Base-by-base conservation (phyloP, 2,113 vertebrate species). In the Dasyornis broadbenti region DNA sequence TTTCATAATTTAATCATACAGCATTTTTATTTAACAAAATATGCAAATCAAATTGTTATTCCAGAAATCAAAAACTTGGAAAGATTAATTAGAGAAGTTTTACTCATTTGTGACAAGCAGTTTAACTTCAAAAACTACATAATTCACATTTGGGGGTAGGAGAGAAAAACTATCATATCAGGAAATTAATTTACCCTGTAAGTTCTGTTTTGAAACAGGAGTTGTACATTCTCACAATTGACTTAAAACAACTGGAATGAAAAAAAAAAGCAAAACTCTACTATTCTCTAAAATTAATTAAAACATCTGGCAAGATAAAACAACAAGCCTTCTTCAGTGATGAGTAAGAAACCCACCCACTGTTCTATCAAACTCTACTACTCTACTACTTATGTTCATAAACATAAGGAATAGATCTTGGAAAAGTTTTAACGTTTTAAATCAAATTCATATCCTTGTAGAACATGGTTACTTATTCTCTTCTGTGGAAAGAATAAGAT, bases 31-130 rank as follows among this genome's bases (percentile, higher is more conserved):
- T 94, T 50, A 54, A 85, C 79, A 89, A 92, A 94, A 92, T 91
- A 97, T 78, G 71, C 73, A 95, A 96, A 97, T 87, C 3, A 93
- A 84, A 91, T 77, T 95, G 57, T 78, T 87, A 95, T 84, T 60
- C 80, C 56, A 95, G 71, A 96, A 95, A 94, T 76, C 30, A 94
- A 92, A 57, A 79, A 66, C 73, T 90, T 39, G 66, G 47, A 96
- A 95, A 23, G 30, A 83, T 86, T 86, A 84, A 83, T 93, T 96
- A 54, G 8, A 76, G 40, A 95, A 75, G 44, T 90, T 96, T 92
- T 66, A 96, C 73, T 94, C 24, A 87, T 60, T 92, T 95, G 77
- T 90, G 57, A 83, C 66, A 77, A 31, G n/a, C 42, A 63, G 57
- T 63, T 92, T 85, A 50, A 73, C 63, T 90, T 94, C 30, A 75